phyloP scores from a whole-genome alignment of 2,888 invertebrate genomes.

The Meliscaeva auricollis region DNA sequence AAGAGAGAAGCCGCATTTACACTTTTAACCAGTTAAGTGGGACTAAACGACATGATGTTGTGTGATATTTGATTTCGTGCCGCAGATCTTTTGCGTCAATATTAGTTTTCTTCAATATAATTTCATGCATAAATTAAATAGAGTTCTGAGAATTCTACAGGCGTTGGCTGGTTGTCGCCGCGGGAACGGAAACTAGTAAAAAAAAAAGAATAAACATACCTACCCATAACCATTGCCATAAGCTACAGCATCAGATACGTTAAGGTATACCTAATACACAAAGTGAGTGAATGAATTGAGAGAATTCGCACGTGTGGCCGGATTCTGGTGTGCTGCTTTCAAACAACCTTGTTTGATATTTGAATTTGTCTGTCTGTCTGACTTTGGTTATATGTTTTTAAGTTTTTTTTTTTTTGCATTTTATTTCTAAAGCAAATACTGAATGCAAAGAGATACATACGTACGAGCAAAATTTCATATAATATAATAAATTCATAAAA shows the following conservation, averaged over 20 bases:
- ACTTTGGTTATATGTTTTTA: not conserved
- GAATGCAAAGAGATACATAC: not conserved
- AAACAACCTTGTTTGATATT: slow-evolving; percentile 9
- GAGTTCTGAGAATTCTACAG: slow-evolving; percentile 13
- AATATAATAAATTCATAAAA: slow-evolving; percentile 1
- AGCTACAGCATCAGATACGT: not conserved
- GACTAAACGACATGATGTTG: slow-evolving; percentile 32
- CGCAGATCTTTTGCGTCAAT: slow-evolving; percentile 33
- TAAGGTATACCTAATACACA: not conserved
- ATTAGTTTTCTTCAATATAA: slow-evolving; percentile 29
- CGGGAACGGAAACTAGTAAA: not conserved
- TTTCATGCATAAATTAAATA: slow-evolving; percentile 18
- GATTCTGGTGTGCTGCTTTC: slow-evolving; percentile 14
- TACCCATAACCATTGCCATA: not conserved
- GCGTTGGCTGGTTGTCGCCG: not conserved
- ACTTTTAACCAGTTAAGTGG: slow-evolving; percentile 47
- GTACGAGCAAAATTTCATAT: not conserved
- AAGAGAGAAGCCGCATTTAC: slow-evolving; percentile 36
- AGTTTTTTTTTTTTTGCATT: not conserved
- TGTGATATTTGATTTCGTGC: slow-evolving; percentile 19
- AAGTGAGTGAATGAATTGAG: slow-evolving; percentile 4
- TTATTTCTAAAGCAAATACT: not conserved
- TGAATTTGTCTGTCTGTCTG: not conserved
- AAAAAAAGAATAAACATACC: not conserved
- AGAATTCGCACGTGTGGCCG: slow-evolving; percentile 14